Conservation (phyloP, 2,113 vertebrate genomes). For the Phalacrocorax brasilianus region DNA sequence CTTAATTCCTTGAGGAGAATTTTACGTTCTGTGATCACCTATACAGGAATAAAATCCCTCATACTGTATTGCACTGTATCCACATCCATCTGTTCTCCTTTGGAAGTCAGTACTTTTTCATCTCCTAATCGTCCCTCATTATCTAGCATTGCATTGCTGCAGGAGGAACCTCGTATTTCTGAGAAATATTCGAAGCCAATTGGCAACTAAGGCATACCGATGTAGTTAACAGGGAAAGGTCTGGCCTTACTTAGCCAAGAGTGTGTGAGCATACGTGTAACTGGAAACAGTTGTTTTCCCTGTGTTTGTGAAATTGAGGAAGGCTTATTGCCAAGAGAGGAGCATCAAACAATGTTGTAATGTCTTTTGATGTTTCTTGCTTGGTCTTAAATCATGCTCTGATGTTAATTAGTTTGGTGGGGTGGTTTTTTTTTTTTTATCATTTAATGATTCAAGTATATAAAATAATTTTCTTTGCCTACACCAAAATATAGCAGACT, state of each 20-base stretch:
- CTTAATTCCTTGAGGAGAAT: neutral
- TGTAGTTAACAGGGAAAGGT: neutral
- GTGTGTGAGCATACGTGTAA: slow-evolving; percentile 1
- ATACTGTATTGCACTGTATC: neutral
- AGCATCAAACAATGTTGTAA: slow-evolving; percentile 54
- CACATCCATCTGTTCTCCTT: neutral
- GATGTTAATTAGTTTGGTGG: slow-evolving; percentile 51
- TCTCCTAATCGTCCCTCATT: neutral
- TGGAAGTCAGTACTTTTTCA: neutral
- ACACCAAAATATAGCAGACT: neutral
- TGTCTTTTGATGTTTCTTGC: slow-evolving; percentile 60
- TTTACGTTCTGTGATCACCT: neutral
- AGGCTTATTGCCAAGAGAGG: slow-evolving; percentile 49
- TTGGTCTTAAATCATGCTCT: slow-evolving; percentile 49
- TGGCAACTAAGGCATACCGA: neutral
- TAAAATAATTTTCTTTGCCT: slow-evolving; percentile 29
- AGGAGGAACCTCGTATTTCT: neutral
- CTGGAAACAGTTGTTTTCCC: slow-evolving; percentile 60
- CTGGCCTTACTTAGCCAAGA: neutral
- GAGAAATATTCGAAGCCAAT: neutral
- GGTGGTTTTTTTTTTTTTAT: neutral
- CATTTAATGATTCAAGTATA: neutral
- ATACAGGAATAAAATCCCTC: neutral
- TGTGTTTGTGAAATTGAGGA: slow-evolving; percentile 17
- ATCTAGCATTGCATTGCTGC: neutral